Percentiles rank a stretch among this genome's conserved stretches.
Conservation (phyloP, 2,797 vertebrate genomes). For the Dryobates pubescens region DNA sequence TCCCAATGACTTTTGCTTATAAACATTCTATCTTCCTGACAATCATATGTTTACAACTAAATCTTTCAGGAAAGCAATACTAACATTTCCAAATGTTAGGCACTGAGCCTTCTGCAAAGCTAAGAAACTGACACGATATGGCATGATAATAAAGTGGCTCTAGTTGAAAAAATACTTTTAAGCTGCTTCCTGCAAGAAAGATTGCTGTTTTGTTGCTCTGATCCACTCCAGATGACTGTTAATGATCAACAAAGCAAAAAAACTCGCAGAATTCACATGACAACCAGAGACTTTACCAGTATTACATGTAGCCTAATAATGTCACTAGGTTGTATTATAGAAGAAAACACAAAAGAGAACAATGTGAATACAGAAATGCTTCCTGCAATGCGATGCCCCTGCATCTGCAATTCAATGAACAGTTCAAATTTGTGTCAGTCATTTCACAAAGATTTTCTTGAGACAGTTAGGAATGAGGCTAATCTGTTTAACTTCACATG, state of each 20-base stretch:
- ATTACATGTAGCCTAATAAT: conserved; percentile 56
- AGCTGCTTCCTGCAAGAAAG: conserved; percentile 37
- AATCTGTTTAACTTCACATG: background rate
- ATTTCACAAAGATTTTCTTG: background rate
- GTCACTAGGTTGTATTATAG: conserved; percentile 15
- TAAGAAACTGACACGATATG: conserved; percentile 34
- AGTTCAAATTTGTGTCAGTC: background rate
- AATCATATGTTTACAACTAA: conserved; percentile 53
- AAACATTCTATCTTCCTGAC: conserved; percentile 47
- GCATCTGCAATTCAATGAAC: conserved; percentile 53
- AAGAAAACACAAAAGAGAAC: conserved; percentile 36
- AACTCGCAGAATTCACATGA: background rate
- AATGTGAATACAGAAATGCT: background rate
- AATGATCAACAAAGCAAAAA: conserved; percentile 42
- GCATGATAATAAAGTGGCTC: conserved; percentile 54
- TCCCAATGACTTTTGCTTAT: conserved; percentile 20
- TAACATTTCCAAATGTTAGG: conserved; percentile 56
- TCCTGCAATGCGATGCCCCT: background rate
- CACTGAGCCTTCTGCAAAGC: conserved; percentile 30
- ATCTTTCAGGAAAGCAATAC: conserved; percentile 33
- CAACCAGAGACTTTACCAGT: background rate
- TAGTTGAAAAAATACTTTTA: conserved; percentile 34
- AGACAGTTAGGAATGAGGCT: background rate
- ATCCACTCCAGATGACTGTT: conserved; percentile 19
- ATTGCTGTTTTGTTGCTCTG: conserved; percentile 13